phyloP scores from a whole-genome alignment of 2,797 vertebrate species.

The Anas acuta region DNA sequence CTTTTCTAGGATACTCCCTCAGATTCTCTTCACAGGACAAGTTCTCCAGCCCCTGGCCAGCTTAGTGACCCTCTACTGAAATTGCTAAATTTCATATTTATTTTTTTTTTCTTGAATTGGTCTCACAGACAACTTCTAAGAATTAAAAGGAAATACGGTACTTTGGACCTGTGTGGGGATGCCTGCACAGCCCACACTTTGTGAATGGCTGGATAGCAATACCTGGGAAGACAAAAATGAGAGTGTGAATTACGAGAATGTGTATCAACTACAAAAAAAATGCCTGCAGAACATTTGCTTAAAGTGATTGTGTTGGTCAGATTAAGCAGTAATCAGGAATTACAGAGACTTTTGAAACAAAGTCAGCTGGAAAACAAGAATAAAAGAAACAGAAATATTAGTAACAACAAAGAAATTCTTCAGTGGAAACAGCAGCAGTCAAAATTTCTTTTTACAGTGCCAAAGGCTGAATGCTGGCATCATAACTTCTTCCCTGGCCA shows the following conservation, averaged over 20 bases:
- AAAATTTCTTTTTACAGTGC: not conserved
- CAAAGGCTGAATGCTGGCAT: not conserved
- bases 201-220: not conserved
- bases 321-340: not conserved
- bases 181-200: not conserved
- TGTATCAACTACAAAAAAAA: not conserved
- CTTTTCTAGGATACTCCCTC: not conserved
- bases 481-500: not conserved
- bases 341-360: not conserved
- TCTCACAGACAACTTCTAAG: not conserved
- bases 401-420: not conserved
- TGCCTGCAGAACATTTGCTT: not conserved
- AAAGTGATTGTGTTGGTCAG: not conserved
- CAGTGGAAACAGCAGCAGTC: not conserved
- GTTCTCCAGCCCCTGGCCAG: not conserved
- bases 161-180: not conserved
- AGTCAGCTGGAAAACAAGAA: not conserved
- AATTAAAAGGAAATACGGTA: not conserved
- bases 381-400: not conserved
- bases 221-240: not conserved
- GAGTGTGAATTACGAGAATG: not conserved
- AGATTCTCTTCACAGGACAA: not conserved
- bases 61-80: not conserved
- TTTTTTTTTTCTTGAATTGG: not conserved
- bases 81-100: not conserved